A percentile compares a stretch with the other conserved stretches of the same genome.
These are phyloP conservation scores for Coranthus polyacanthus DNA, from an alignment of 2,797 vertebrate species.

Conservation along the genomic window DNA sequence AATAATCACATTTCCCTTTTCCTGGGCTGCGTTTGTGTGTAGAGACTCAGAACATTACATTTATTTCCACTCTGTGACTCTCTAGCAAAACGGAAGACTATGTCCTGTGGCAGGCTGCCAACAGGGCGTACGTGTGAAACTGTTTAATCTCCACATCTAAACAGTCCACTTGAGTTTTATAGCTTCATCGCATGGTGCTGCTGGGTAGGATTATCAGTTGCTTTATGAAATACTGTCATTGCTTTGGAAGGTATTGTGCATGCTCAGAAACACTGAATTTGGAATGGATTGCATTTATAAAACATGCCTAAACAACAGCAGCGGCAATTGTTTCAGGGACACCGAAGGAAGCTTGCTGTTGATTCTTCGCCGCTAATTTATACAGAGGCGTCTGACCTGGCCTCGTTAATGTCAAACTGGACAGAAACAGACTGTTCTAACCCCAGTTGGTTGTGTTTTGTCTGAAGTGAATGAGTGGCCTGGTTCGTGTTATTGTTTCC, in stretches of 20 bases:
- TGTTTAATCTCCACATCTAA: slow-evolving; percentile 51
- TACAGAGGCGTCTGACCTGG: slow-evolving; percentile 10
- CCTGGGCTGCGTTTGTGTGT: slow-evolving; percentile 31
- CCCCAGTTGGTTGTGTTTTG: slow-evolving; percentile 7
- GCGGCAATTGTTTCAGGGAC: slow-evolving; percentile 22
- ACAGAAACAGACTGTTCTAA: slow-evolving; percentile 31
- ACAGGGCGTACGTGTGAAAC: slow-evolving; percentile 47
- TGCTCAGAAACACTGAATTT: not conserved
- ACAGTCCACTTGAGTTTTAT: slow-evolving; percentile 51
- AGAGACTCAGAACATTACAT: slow-evolving; percentile 42
- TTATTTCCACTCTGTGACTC: slow-evolving; percentile 45
- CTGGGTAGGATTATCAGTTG: slow-evolving; percentile 33
- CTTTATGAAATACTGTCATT: slow-evolving; percentile 15
- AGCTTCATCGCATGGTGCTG: slow-evolving; percentile 18
- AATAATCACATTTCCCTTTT: slow-evolving; percentile 52
- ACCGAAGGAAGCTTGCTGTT: slow-evolving; percentile 28
- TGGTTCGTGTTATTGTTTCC: slow-evolving; percentile 65
- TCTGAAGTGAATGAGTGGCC: slow-evolving; percentile 62
- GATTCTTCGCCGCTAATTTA: slow-evolving; percentile 12
- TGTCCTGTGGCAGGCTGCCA: slow-evolving; percentile 67
- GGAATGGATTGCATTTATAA: slow-evolving; percentile 14
- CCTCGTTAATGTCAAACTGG: slow-evolving; percentile 58
- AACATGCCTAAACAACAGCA: slow-evolving; percentile 14
- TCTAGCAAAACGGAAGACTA: slow-evolving; percentile 46
- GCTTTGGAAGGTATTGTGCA: slow-evolving; percentile 16